Evolutionary conservation across 2,797 vertebrate species (phyloP).

Genomic region (Strix occidentalis): DNA sequence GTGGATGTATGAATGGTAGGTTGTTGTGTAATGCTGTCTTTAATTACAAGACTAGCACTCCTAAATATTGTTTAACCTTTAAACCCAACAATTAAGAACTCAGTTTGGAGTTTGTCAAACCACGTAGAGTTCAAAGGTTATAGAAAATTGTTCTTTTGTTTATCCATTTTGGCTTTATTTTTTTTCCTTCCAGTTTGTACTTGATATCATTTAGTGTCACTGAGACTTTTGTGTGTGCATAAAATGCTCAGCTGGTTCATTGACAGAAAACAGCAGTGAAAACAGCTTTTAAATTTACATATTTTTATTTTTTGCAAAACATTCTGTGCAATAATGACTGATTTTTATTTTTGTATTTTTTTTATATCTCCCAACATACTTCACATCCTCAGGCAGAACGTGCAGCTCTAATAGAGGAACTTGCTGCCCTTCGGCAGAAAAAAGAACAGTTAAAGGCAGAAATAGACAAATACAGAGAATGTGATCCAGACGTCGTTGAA

Average conservation of each 20-base stretch:
- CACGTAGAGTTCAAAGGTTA: not conserved
- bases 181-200: not conserved
- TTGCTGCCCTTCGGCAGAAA: constrained; percentile 80
- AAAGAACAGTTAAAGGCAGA: constrained; percentile 81
- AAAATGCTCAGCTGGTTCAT: not conserved
- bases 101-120: not conserved
- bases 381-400: constrained; percentile 82
- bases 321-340: not conserved
- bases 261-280: not conserved
- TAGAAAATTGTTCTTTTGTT: not conserved
- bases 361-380: not conserved
- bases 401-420: constrained; percentile 79
- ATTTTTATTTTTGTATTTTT: not conserved
- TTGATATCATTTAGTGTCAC: not conserved
- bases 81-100: not conserved
- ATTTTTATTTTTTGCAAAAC: not conserved
- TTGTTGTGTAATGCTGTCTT: not conserved
- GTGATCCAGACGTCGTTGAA: constrained; percentile 91
- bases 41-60: not conserved
- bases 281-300: not conserved
- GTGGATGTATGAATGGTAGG: not conserved
- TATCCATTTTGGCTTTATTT: not conserved
- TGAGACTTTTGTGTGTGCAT: not conserved
- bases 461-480: constrained; percentile 91
- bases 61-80: not conserved